Conservation (phyloP, 2,113 vertebrate species). For the Cariama cristata region DNA sequence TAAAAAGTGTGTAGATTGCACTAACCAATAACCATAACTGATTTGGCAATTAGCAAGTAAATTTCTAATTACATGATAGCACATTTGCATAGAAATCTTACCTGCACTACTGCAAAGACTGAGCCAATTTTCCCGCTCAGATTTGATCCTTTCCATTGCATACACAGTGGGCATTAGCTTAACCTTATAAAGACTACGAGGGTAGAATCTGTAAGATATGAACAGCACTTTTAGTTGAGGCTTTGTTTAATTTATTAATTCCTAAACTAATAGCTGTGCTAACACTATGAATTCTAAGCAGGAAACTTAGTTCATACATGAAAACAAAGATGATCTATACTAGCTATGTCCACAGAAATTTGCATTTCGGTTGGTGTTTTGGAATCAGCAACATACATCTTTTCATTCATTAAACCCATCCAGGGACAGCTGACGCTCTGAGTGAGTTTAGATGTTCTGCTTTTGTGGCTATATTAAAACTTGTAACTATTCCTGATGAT, state of each 20-base stretch:
- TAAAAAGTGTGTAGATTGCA: background rate
- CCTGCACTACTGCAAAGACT: background rate
- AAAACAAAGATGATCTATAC: background rate
- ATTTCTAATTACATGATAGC: conserved; percentile 17
- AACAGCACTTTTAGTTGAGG: background rate
- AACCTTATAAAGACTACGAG: background rate
- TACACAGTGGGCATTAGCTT: background rate
- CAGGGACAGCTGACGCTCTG: fast-evolving
- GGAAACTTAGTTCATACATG: background rate
- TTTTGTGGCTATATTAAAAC: background rate
- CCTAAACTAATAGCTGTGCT: background rate
- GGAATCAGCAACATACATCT: background rate
- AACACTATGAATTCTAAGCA: background rate
- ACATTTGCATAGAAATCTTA: conserved; percentile 27
- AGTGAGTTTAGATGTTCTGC: fast-evolving
- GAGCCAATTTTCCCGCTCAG: background rate
- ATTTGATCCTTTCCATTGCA: background rate
- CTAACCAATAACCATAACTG: conserved; percentile 44
- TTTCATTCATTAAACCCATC: background rate
- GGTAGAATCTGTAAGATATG: background rate
- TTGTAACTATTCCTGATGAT: background rate
- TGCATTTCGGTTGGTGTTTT: background rate
- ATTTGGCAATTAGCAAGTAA: conserved; percentile 46
- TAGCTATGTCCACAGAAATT: background rate
- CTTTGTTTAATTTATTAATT: background rate